Conservation (phyloP, 2,888 invertebrate species). For the Drosophila neoperkinsi region DNA sequence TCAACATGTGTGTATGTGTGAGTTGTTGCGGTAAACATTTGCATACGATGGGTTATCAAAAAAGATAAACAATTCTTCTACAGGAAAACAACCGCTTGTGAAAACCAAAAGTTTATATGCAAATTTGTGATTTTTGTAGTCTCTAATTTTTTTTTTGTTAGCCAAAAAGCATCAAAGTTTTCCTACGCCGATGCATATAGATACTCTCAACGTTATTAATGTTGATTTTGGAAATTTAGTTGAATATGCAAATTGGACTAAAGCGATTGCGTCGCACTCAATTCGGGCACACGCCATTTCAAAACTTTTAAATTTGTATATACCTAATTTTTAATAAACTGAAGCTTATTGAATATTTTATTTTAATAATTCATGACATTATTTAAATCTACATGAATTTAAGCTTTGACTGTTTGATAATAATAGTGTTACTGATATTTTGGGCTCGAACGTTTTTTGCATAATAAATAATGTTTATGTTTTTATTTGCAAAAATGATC, state of each 20-base stretch:
- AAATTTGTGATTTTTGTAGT: constrained; percentile 51
- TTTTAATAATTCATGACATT: constrained; percentile 46
- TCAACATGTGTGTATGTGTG: constrained; percentile 31
- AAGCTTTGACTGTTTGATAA: constrained; percentile 13
- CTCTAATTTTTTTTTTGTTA: constrained; percentile 7
- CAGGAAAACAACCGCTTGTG: constrained; percentile 13
- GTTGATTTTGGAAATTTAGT: constrained; percentile 38
- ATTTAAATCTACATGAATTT: constrained; percentile 44
- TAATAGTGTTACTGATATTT: not conserved
- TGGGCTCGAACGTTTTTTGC: constrained; percentile 14
- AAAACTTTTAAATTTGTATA: constrained; percentile 33
- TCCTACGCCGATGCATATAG: constrained; percentile 15
- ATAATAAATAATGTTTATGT: constrained; percentile 29
- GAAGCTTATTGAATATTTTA: constrained; percentile 29
- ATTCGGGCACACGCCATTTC: constrained; percentile 38
- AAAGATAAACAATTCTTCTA: constrained; percentile 37
- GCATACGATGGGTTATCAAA: constrained; percentile 68
- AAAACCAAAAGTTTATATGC: constrained; percentile 53
- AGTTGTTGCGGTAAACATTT: constrained; percentile 44
- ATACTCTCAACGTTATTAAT: constrained; percentile 13
- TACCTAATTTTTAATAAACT: constrained; percentile 19
- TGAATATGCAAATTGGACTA: constrained; percentile 69
- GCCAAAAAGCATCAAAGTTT: constrained; percentile 47
- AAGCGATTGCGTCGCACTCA: constrained; percentile 30
- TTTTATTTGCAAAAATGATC: not conserved